These are phyloP conservation scores for Sarcophaga variegata DNA, from an alignment of 2,888 invertebrate genomes.

Conservation along the genomic window DNA sequence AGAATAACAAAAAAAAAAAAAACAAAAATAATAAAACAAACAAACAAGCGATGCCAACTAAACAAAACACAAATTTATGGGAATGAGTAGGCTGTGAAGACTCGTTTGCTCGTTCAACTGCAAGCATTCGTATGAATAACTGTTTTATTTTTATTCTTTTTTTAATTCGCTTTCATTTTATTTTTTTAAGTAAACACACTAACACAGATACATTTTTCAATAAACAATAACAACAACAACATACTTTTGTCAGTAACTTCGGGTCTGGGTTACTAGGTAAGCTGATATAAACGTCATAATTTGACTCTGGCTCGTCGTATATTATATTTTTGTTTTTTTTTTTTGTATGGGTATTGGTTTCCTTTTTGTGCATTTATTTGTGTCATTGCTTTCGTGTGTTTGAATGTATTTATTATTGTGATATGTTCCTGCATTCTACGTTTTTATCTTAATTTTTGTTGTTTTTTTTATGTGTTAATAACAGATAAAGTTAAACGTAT, in stretches of 20 bases:
- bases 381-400: slow-evolving; percentile 31
- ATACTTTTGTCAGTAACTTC: slow-evolving; percentile 25
- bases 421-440: slow-evolving; percentile 35
- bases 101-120: background rate
- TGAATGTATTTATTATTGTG: slow-evolving; percentile 9
- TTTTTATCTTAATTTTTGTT: background rate
- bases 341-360: background rate
- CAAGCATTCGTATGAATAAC: slow-evolving; percentile 14
- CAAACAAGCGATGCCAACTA: background rate
- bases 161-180: slow-evolving; percentile 38
- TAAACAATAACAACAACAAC: slow-evolving; percentile 16
- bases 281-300: slow-evolving; percentile 61
- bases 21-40: background rate
- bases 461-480: background rate
- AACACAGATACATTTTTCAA: background rate
- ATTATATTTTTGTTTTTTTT: background rate
- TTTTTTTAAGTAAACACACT: slow-evolving; percentile 32
- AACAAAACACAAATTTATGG: slow-evolving; percentile 4
- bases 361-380: background rate
- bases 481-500: slow-evolving; percentile 38
- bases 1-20: background rate
- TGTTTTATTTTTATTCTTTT: background rate
- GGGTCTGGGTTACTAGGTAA: slow-evolving; percentile 73
- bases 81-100: slow-evolving; percentile 30
- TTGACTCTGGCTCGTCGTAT: slow-evolving; percentile 14